Conservation (phyloP, 2,113 vertebrate genomes). For the Prunella himalayana region DNA sequence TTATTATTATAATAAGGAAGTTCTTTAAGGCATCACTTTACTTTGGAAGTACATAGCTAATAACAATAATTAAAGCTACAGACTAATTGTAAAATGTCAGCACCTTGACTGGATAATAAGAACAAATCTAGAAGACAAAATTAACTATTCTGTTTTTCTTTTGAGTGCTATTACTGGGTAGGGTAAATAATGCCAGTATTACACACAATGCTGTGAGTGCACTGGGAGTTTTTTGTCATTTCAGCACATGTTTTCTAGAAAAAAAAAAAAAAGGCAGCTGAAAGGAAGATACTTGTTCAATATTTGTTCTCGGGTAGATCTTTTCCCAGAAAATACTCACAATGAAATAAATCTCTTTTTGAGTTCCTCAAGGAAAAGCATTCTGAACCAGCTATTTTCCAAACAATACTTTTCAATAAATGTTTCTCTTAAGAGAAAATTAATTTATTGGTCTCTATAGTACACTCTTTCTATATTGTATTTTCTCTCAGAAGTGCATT, state of each 20-base stretch:
- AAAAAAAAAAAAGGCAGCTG: neutral
- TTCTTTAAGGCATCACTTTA: neutral
- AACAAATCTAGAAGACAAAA: neutral
- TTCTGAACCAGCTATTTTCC: neutral
- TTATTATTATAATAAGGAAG: neutral
- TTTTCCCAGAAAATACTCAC: neutral
- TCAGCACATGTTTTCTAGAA: neutral
- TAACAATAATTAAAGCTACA: neutral
- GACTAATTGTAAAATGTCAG: neutral
- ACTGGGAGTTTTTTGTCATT: neutral
- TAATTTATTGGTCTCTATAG: neutral
- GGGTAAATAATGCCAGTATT: neutral
- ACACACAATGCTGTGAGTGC: neutral
- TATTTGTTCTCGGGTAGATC: neutral
- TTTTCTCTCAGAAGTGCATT: neutral
- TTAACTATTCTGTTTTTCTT: neutral
- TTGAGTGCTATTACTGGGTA: neutral
- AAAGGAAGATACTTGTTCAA: neutral
- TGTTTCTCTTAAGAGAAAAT: neutral
- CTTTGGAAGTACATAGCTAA: neutral
- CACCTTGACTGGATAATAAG: neutral
- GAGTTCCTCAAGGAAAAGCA: neutral
- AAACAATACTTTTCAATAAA: neutral
- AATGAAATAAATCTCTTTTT: neutral
- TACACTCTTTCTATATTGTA: neutral